Evolutionary conservation across 1,140 invertebrate genomes (phyloP), one percentile per base, ranked within the genome.

Genomic region (Scylla paramamosain): DNA sequence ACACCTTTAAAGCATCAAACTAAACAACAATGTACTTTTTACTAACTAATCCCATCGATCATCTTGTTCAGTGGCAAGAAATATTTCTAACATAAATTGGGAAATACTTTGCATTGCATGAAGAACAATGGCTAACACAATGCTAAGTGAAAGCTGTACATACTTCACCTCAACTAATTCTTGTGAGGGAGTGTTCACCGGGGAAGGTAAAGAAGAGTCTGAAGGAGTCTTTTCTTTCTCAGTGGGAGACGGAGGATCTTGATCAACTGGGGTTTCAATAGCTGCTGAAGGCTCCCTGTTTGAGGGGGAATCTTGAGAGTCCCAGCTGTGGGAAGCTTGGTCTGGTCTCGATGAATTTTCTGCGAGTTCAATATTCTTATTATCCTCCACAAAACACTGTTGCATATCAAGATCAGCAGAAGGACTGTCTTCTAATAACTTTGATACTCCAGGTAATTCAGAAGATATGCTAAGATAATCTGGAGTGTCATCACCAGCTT

Each of bases 51-150:
- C 94, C 94, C 94, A 95, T 25, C 52, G 91, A 1, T 92, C 94
- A 14, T 96, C 94, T 46, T 93, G 92, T 82, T 96, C 94, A 14
- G 96, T 93, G 52, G 92, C 91, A 4, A 96, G 88, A 52, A 96
- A 96, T 31, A 96, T 92, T 93, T 96, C 96, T 45, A 96, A 90
- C 96, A 96, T 96, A 48, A 96, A 94, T 45, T 95, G 95, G 28
- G 95, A 95, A 67, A 96, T 95, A 67, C 95, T 95, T 84, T 96
- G 96, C 93, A 96, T 95, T 77, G 96, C 96, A 91, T 96, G 96
- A 84, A 96, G 95, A 28, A 96, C 96, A 67, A 96, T 95, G 16
- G 96, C 96, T n/a, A 96, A 94, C 20, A 95, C 96, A 86, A 96
- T 96, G 87, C 95, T 96, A 16, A 96, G 87, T 20, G 96, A 96